Conservation (phyloP, 2,888 invertebrate species). For the Noctuana brunneofusca region DNA sequence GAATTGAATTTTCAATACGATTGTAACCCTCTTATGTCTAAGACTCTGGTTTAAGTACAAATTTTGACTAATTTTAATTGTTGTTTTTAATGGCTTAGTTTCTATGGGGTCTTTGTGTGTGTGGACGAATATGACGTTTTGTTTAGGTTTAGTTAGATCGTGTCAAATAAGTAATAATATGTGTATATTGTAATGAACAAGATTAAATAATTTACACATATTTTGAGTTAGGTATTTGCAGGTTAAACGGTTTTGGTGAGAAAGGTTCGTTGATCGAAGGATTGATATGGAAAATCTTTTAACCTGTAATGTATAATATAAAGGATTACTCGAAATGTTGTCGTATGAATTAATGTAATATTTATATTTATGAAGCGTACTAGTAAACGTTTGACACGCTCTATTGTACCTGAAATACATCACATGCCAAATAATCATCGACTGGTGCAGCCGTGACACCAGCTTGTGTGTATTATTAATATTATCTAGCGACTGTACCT, state of each 20-base stretch:
- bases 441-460: constrained; percentile 26
- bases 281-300: constrained; percentile 21
- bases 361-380: constrained; percentile 33
- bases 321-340: constrained; percentile 23
- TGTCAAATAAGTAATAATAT: constrained; percentile 54
- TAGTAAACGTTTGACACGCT: constrained; percentile 60
- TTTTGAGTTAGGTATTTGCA: constrained; percentile 25
- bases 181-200: constrained; percentile 27
- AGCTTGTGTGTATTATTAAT: not conserved
- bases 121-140: constrained; percentile 52
- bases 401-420: constrained; percentile 70
- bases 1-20: constrained; percentile 56
- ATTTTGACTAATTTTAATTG: constrained; percentile 80
- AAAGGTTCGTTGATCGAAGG: not conserved
- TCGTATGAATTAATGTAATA: constrained; percentile 31
- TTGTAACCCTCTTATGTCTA: constrained; percentile 64
- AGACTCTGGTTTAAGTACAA: constrained; percentile 81
- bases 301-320: constrained; percentile 22
- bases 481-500: not conserved
- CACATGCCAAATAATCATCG: constrained; percentile 57
- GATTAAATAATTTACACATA: constrained; percentile 19
- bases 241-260: constrained; percentile 27
- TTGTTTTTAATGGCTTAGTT: constrained; percentile 75
- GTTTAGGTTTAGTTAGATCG: constrained; percentile 63
- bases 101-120: constrained; percentile 56